Percentiles rank a stretch among this genome's conserved stretches.
Evolutionary conservation across 2,888 invertebrate species (phyloP).

Genomic region (Ferrisia virgata): DNA sequence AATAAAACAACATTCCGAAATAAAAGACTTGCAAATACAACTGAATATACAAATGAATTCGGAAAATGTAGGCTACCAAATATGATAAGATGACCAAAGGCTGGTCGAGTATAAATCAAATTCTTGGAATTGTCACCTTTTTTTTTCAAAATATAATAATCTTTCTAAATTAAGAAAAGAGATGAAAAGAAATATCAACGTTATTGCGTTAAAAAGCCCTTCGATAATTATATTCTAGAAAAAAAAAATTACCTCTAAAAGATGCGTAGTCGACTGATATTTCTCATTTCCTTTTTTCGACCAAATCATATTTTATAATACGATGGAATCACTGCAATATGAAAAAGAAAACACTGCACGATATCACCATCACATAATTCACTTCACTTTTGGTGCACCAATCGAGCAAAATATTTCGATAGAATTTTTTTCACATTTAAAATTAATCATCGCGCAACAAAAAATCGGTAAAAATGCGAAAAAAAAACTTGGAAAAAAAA

Average conservation of each 20-base stretch:
- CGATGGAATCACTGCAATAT: not conserved
- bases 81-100: too few relatives aligned
- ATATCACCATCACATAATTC: slow-evolving; percentile 1
- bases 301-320: slow-evolving; percentile 39
- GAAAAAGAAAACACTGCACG: not conserved
- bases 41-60: too few relatives aligned
- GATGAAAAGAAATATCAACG: not conserved
- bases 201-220: too few relatives aligned
- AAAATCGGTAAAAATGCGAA: not conserved
- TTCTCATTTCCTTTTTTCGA: slow-evolving; percentile 24
- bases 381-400: not conserved
- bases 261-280: slow-evolving; percentile 32
- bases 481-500: not conserved
- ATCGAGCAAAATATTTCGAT: not conserved
- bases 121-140: too few relatives aligned
- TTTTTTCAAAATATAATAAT: not conserved
- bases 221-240: too few relatives aligned
- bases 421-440: not conserved
- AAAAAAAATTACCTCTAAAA: slow-evolving; percentile 35
- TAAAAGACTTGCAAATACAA: too few relatives aligned
- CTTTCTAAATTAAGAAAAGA: not conserved
- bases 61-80: too few relatives aligned
- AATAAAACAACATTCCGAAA: not conserved
- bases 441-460: not conserved
- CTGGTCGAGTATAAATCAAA: too few relatives aligned